phyloP scores from a whole-genome alignment of 1,140 invertebrate species.

The Platorchestia sp. region DNA sequence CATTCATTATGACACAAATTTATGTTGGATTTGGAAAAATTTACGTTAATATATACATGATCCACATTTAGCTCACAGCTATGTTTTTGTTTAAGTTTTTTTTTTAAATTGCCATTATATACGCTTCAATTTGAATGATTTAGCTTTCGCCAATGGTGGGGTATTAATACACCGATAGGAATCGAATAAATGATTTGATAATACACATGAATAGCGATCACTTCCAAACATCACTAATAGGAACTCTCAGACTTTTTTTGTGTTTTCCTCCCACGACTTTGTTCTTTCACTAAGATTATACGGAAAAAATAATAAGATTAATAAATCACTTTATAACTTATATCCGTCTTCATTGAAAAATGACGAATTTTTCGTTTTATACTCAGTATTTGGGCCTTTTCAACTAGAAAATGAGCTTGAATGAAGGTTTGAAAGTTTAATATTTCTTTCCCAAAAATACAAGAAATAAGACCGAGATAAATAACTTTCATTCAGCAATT shows the following conservation, averaged over 20 bases:
- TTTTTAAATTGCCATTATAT: background rate
- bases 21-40: background rate
- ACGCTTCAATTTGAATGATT: background rate
- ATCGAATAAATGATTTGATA: constrained; percentile 24
- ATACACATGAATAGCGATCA: background rate
- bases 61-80: background rate
- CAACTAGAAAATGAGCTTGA: background rate
- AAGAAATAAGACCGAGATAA: too few species aligned
- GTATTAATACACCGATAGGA: background rate
- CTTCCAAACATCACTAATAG: background rate
- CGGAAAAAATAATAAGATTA: background rate
- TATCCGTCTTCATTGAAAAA: background rate
- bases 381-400: background rate
- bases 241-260: background rate
- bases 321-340: too few species aligned
- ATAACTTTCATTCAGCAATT: too few species aligned
- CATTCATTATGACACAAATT: background rate
- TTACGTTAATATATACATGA: background rate
- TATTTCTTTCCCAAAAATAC: background rate
- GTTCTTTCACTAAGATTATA: background rate
- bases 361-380: background rate
- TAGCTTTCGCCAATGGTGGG: constrained; percentile 19
- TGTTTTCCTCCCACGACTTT: background rate
- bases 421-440: background rate
- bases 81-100: background rate